Base-by-base conservation (phyloP, 2,113 vertebrate species). In the Bostrychus sinensis region DNA sequence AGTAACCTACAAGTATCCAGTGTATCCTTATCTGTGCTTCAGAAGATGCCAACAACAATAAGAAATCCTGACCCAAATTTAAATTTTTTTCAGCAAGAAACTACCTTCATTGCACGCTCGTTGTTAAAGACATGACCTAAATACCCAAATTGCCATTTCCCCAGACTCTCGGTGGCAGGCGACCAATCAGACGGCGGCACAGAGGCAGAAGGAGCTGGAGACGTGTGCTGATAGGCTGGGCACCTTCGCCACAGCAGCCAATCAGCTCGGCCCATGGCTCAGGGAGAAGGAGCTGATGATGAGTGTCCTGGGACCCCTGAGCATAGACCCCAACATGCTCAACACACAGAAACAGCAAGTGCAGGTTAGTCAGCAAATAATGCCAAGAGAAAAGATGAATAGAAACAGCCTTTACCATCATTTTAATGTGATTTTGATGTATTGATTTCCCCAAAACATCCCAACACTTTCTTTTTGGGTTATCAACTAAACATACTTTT, bases 261-360 rank as follows among this genome's bases (percentile, higher is more conserved):
- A 75, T 67, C 97, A 99, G 88, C 93, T 99, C 75, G 88, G 93
- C 9, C 97, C 97, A 0, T 99, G 97, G 97, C 93, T 99, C 2
- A 88, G 89, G 82, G 97, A 99, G 89, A 99, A 99, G 86, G 96
- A 98, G 86, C 91, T 99, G 79, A 98, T 99, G 97, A 98, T 99
- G 97, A 98, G 97, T 0, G 97, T 99, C 48, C 84, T 99, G 67
- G 97, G 97, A 0, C 97, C 97, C 0, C 89, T 99, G 19, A 98
- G 97, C 83, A 98, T 99, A 56, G 97, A 99, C 83, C 96, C 96
- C 1, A 99, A 98, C 89, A 99, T 99, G 97, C 93, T 99, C 67
- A 96, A 86, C 3, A 96, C 97, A 0, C 97, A 99, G 87, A 96
- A 95, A 71, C 97, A 99, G 62, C 97, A 99, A 91, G 97, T 93